phyloP scores from a whole-genome alignment of 2,113 vertebrate genomes.

The Paralichthys olivaceus region DNA sequence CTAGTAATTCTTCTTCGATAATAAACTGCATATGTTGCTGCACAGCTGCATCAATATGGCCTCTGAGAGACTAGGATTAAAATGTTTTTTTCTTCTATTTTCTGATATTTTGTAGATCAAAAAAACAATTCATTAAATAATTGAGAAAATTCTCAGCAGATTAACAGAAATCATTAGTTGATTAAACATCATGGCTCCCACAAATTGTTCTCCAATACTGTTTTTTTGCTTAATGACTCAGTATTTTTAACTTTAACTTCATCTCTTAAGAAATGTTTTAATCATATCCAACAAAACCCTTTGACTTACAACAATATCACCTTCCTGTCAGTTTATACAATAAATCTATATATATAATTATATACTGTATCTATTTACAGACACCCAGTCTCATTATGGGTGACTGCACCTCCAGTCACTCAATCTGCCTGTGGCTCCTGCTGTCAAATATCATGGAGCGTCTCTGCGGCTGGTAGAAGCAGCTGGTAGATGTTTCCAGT shows the following conservation, averaged over 20 bases:
- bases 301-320: background rate
- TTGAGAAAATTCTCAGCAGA: background rate
- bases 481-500: conserved; percentile 97
- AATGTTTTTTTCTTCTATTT: background rate
- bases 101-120: background rate
- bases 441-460: conserved; percentile 96
- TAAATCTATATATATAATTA: background rate
- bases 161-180: background rate
- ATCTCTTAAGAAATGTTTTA: background rate
- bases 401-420: conserved; percentile 76
- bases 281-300: conserved; percentile 9
- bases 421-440: conserved; percentile 93
- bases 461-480: conserved; percentile 98
- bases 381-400: background rate
- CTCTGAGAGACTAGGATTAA: no score
- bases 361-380: conserved; percentile 40
- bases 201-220: conserved; percentile 3
- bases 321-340: background rate
- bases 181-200: background rate
- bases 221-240: background rate
- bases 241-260: background rate
- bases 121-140: background rate
- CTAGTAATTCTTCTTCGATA: background rate
- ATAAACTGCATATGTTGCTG: background rate
- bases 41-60: no score